phyloP scores from a whole-genome alignment of 1,140 invertebrate species.

The Macrosteles quadrilineatus region DNA sequence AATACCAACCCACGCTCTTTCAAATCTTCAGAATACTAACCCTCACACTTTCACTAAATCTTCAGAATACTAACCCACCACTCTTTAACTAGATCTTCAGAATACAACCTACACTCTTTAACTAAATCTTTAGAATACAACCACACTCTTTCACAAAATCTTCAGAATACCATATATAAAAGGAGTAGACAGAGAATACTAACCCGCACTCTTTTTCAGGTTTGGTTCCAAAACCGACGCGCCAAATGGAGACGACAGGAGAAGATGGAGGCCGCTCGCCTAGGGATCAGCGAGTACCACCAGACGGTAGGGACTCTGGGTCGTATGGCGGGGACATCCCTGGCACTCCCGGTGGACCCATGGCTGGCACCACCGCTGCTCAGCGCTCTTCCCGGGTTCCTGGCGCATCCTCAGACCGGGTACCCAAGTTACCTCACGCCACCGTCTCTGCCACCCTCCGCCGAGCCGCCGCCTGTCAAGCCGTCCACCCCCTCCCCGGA shows the following conservation, averaged over 20 bases:
- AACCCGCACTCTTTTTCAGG: too few relatives aligned
- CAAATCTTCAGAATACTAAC: too few relatives aligned
- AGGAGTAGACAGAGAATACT: too few relatives aligned
- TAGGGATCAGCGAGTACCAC: slow-evolving; percentile 80
- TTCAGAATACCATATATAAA: too few relatives aligned
- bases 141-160: too few relatives aligned
- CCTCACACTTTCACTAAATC: too few relatives aligned
- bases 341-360: slow-evolving; percentile 81
- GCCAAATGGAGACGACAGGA: slow-evolving; percentile 93
- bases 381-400: slow-evolving; percentile 79
- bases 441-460: slow-evolving; percentile 53
- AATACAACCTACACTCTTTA: too few relatives aligned
- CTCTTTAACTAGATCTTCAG: too few relatives aligned
- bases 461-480: slow-evolving; percentile 37
- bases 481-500: slow-evolving; percentile 45
- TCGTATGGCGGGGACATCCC: slow-evolving; percentile 64
- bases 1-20: too few relatives aligned
- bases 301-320: slow-evolving; percentile 55
- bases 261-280: slow-evolving; percentile 85
- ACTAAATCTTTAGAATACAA: too few relatives aligned
- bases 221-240: slow-evolving; percentile 92
- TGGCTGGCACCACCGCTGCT: slow-evolving; percentile 83
- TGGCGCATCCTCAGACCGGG: slow-evolving; percentile 82
- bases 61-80: too few relatives aligned
- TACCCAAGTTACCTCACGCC: slow-evolving; percentile 87